phyloP scores from a whole-genome alignment of 1,140 invertebrate genomes.

The Pogonomyrmex barbatus region DNA sequence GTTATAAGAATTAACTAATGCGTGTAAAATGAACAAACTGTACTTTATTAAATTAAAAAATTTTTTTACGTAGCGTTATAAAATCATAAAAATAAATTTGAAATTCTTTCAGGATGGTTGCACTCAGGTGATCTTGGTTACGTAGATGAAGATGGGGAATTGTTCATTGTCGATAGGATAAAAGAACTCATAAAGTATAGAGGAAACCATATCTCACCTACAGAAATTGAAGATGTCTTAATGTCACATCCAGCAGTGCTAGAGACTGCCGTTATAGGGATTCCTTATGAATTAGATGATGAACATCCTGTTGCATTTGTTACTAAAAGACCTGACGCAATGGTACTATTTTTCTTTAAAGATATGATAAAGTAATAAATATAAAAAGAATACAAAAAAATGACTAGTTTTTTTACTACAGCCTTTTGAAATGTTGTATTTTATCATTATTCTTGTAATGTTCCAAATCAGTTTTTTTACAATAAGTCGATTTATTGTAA shows the following conservation, averaged over 20 bases:
- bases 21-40: not conserved
- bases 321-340: conserved; percentile 56
- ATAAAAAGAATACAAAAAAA: too few relatives aligned
- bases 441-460: too few relatives aligned
- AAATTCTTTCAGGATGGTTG: conserved; percentile 85
- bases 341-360: conserved; percentile 51
- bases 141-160: conserved; percentile 84
- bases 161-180: conserved; percentile 87
- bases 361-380: not conserved
- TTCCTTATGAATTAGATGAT: conserved; percentile 85
- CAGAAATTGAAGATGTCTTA: conserved; percentile 88
- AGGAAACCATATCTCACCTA: conserved; percentile 87
- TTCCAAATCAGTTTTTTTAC: too few relatives aligned
- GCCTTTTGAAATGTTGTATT: too few relatives aligned
- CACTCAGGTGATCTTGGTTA: conserved; percentile 87
- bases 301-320: conserved; percentile 88
- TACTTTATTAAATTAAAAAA: not conserved
- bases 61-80: not conserved
- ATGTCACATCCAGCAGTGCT: conserved; percentile 86
- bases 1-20: not conserved
- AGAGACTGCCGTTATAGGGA: conserved; percentile 88
- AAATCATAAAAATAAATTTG: conserved; percentile 79
- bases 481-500: too few relatives aligned
- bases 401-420: too few relatives aligned
- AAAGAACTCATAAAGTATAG: conserved; percentile 89